Evolutionary conservation across 2,113 vertebrate species (phyloP), one percentile per base, ranked within the genome.

Genomic region (Mus musculus): DNA sequence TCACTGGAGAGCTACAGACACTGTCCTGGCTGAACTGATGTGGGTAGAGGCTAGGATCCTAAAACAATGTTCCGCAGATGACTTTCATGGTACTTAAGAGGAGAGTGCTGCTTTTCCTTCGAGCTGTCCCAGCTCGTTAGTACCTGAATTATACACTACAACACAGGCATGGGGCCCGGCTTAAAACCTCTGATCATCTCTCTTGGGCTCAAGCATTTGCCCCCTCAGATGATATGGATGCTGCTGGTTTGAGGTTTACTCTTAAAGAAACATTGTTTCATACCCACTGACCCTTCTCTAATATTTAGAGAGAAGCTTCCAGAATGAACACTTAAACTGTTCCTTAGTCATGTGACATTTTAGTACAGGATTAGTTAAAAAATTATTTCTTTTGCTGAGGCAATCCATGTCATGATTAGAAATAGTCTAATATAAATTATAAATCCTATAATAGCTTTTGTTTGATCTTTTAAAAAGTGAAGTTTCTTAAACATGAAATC

Each of bases 281-380:
- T 49, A 49, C 49, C 49, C 49, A 49, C 49, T n/a, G 77, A 63
- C 39, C 5, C 26, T 92, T 84, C 75, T 46, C 82, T 78, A 19
- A 42, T 63, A 36, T 42, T 72, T 87, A 91, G 14, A 88, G 52
- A 84, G 77, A 86, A 78, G 36, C 36, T 87, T 78, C 28, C 26
- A 63, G 8, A 82, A 56, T 61, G 65, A 28, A 63, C 42, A 81
- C 12, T 42, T 49, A 54, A 94, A 89, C 7, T 49, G 59, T 73
- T 73, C 26, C 75, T 92, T 81, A 88, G 81, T 52, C 90, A 93
- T 26, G 49, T 90, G 77, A 86, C 19, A 86, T 86, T 94, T 96
- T 89, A 89, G 17, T 82, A 86, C 5, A 94, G 4, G 30, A 90
- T 88, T 89, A 72, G 63, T 59, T 59, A 80, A 65, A 1, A 73